Conservation (phyloP, 30 jellyfish, hydroid and myxozoan genomes). For the Chrysaora quinquecirrha region DNA sequence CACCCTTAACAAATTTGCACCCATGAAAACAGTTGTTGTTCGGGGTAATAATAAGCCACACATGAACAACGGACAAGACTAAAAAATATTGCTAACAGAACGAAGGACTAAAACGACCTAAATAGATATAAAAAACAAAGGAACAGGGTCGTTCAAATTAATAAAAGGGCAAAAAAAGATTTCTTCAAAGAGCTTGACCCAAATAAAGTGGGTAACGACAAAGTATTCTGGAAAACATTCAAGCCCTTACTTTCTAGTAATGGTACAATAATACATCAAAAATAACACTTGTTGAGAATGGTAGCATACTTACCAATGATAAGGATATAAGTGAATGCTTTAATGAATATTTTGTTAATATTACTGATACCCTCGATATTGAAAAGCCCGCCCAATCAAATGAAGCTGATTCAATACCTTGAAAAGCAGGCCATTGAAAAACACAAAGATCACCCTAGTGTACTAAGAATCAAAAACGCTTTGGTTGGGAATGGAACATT, state of each 20-base stretch:
- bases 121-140: too few species aligned
- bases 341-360: neutral
- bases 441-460: neutral
- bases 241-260: neutral
- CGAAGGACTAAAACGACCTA: too few species aligned
- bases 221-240: neutral
- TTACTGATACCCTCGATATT: slow-evolving; percentile 1
- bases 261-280: too few species aligned
- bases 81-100: too few species aligned
- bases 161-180: too few species aligned
- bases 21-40: too few species aligned
- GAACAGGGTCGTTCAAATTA: too few species aligned
- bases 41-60: too few species aligned
- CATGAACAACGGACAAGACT: too few species aligned
- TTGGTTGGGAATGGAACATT: neutral
- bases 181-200: too few species aligned
- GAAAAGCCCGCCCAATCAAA: neutral
- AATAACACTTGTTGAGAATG: neutral
- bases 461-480: neutral
- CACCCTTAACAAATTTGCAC: too few species aligned
- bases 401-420: neutral
- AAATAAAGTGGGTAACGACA: too few species aligned
- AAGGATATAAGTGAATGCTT: neutral
- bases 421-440: neutral
- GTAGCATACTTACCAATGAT: neutral